Evolutionary conservation across 2,797 vertebrate species (phyloP).

Genomic region (Myotis myotis): DNA sequence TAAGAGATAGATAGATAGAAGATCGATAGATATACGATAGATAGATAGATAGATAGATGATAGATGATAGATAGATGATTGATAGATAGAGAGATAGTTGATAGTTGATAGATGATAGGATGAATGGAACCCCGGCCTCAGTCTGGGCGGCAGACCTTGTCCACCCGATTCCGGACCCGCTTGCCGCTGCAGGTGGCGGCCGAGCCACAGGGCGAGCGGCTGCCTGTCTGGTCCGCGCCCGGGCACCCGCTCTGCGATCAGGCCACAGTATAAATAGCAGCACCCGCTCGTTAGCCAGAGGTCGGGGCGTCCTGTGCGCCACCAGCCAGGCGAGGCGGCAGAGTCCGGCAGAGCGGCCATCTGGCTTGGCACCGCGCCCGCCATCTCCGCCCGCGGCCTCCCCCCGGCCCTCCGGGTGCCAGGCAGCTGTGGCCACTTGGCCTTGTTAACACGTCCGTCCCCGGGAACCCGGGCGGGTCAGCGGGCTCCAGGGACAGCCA

Average conservation of each 20-base stretch:
- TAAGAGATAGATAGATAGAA: too few species aligned
- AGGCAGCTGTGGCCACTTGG: not conserved
- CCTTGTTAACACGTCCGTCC: conserved; percentile 30
- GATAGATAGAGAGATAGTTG: too few species aligned
- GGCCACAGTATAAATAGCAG: not conserved
- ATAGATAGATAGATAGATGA: too few species aligned
- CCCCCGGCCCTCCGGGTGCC: not conserved
- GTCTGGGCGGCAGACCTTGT: not conserved
- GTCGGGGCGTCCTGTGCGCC: not conserved
- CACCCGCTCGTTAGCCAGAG: not conserved
- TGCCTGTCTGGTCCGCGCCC: not conserved
- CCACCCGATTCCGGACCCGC: not conserved
- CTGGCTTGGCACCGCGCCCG: not conserved
- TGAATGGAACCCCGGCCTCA: fast-evolving
- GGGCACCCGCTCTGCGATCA: fast-evolving
- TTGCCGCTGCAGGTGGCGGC: not conserved
- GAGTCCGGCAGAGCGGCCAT: not conserved
- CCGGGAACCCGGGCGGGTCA: not conserved
- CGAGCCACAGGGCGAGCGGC: not conserved
- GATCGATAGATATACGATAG: too few species aligned
- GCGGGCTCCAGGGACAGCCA: not conserved
- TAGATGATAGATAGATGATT: too few species aligned
- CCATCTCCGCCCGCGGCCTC: not conserved
- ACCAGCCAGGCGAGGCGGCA: not conserved
- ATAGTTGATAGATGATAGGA: too few species aligned